A percentile compares a stretch with the other conserved stretches of the same genome.
Conservation (phyloP, 2,888 invertebrate species). For the Cosmia pyralina region DNA sequence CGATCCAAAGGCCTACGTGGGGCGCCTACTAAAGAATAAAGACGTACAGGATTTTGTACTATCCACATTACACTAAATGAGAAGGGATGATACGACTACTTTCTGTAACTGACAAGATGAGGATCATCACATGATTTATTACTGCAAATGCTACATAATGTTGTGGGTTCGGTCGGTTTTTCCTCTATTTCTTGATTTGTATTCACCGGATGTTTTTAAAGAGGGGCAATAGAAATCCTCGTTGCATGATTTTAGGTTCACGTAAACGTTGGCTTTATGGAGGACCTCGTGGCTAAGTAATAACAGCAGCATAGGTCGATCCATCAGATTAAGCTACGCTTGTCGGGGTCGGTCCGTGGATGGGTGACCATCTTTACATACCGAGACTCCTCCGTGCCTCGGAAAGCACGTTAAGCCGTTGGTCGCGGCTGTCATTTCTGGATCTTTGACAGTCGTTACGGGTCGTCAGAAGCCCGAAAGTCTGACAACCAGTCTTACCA, state of each 20-base stretch:
- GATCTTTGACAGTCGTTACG: no score
- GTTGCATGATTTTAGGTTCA: background rate
- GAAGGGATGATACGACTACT: slow-evolving; percentile 72
- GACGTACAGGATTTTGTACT: slow-evolving; percentile 70
- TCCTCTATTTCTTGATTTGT: slow-evolving; percentile 38
- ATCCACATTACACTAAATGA: slow-evolving; percentile 72
- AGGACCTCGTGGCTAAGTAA: no score
- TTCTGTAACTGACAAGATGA: slow-evolving; percentile 69
- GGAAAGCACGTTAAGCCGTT: no score
- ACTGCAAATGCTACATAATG: slow-evolving; percentile 63
- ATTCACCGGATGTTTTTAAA: slow-evolving; percentile 21
- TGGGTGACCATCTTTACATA: no score
- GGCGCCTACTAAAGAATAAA: slow-evolving; percentile 71
- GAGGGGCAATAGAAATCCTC: slow-evolving; percentile 7
- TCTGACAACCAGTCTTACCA: no score
- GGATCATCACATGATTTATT: slow-evolving; percentile 69
- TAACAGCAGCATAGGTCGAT: no score
- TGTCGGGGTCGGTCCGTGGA: no score
- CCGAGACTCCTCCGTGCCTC: no score
- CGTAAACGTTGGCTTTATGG: background rate
- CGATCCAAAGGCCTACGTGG: slow-evolving; percentile 74
- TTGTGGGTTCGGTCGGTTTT: slow-evolving; percentile 41
- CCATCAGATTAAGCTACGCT: no score
- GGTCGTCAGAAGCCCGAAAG: no score
- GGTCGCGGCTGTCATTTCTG: no score